These are phyloP conservation scores for Syngnathus acus DNA, from an alignment of 2,797 vertebrate species.

Conservation along the genomic window DNA sequence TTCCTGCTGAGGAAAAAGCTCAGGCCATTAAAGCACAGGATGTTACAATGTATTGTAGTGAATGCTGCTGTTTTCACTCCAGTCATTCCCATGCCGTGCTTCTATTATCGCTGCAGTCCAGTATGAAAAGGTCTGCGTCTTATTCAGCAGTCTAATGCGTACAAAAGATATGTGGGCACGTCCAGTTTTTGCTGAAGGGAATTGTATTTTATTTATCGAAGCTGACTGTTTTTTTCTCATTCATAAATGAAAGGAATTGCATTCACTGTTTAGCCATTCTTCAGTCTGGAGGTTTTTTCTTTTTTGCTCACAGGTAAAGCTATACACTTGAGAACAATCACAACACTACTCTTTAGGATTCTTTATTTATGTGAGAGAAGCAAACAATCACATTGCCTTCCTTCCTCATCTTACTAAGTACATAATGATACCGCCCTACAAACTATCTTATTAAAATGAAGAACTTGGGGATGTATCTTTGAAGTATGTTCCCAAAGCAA, in stretches of 20 bases:
- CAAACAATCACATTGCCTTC: not conserved
- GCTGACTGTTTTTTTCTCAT: slow-evolving; percentile 38
- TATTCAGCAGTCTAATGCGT: slow-evolving; percentile 40
- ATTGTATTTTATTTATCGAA: slow-evolving; percentile 42
- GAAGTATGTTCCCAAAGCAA: not conserved
- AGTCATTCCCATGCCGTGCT: slow-evolving; percentile 40
- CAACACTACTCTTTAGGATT: not conserved
- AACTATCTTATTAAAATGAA: too few species aligned
- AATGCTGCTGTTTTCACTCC: slow-evolving; percentile 33
- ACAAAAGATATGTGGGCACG: slow-evolving; percentile 49
- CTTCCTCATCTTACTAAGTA: not conserved
- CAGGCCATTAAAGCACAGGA: slow-evolving; percentile 48
- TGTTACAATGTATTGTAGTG: slow-evolving; percentile 40
- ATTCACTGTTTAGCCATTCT: slow-evolving; percentile 37
- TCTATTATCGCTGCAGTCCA: slow-evolving; percentile 54
- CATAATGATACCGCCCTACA: not conserved
- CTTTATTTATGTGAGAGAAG: not conserved
- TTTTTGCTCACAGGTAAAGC: slow-evolving; percentile 31
- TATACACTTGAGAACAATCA: not conserved
- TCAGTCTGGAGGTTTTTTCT: not conserved
- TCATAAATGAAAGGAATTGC: slow-evolving; percentile 47
- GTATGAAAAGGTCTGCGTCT: slow-evolving; percentile 58
- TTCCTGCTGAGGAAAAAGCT: slow-evolving; percentile 45
- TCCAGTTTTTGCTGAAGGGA: slow-evolving; percentile 47
- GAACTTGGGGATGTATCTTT: not conserved